Base-by-base conservation (phyloP, 2,113 vertebrate genomes). In the Aspiorhynchus laticeps region DNA sequence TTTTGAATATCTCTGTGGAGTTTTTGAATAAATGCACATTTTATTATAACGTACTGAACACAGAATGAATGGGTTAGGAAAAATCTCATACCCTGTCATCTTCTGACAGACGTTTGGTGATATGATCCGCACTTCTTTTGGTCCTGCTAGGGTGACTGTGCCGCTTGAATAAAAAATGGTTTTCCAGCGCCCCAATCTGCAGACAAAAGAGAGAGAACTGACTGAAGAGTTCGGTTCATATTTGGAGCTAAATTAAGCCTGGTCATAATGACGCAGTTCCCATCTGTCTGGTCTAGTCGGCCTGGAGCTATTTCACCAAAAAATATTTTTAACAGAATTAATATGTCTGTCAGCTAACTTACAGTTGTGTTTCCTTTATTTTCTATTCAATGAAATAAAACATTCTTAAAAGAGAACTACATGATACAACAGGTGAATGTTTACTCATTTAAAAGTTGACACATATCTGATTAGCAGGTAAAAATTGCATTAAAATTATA, bases 111-210 rank as follows among this genome's bases (percentile, higher is more conserved):
- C 96, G 94, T 91, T 97, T 98, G 82, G 97, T 99, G 89, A 99
- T 95, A 80, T 96, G 97, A 80, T 90, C 51, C 10, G 97, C 96
- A 85, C 97, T 97, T 90, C 98, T 96, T 92, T 95, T 96, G 91
- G 95, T 96, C 88, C 98, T 95, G 90, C 93, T 94, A 74, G 97
- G 96, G 81, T 99, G 97, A 83, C 71, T 95, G 91, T 93, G 95
- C 86, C 98, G 97, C 91, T 93, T 97, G 93, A 99, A 97, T 92
- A 99, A 92, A 92, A 97, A 99, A 89, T 97, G 97, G 92, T 99
- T 97, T 94, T 98, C 93, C 90, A 99, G 95, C 82, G 97, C 96
- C 89, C 98, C 97, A 84, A 99, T 99, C 98, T 99, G 90, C 53
- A 94, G 83, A 87, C n/a, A 73, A 36, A 67, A 84, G 41, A 86